Evolutionary conservation across 2,888 invertebrate species (phyloP).

Genomic region (Cepaea hortensis): DNA sequence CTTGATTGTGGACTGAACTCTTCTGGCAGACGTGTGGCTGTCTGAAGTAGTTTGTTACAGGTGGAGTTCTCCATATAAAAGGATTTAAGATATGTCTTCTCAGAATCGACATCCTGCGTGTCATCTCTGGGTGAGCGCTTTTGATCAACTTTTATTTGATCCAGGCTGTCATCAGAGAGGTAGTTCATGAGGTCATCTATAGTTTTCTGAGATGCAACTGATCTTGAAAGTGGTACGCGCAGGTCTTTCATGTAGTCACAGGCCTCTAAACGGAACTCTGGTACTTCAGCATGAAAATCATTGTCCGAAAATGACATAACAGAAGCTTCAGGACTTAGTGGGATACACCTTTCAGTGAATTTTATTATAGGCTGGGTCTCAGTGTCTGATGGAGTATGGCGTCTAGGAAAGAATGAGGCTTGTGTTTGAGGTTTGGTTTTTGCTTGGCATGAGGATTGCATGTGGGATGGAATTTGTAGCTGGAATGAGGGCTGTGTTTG

Average conservation of each 20-base stretch:
- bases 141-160: slow-evolving; percentile 46
- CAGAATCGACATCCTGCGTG: slow-evolving; percentile 51
- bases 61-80: slow-evolving; percentile 41
- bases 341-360: background rate
- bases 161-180: slow-evolving; percentile 44
- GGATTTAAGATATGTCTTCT: background rate
- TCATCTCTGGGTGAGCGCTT: slow-evolving; percentile 48
- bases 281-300: background rate
- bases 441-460: background rate
- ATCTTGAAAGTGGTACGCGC: background rate
- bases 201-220: slow-evolving; percentile 48
- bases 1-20: slow-evolving; percentile 49
- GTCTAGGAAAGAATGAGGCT: background rate
- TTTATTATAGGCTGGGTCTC: background rate
- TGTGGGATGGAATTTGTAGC: background rate
- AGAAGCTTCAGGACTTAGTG: background rate
- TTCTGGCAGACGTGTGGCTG: slow-evolving; percentile 28
- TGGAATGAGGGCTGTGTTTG: background rate
- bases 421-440: background rate
- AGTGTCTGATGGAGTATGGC: background rate
- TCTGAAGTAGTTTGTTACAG: background rate
- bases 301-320: background rate
- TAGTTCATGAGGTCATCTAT: slow-evolving; percentile 60
- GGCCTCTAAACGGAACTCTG: background rate
- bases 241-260: background rate